Conservation (phyloP, 2,113 vertebrate genomes). For the Emydocephalus ijimae region DNA sequence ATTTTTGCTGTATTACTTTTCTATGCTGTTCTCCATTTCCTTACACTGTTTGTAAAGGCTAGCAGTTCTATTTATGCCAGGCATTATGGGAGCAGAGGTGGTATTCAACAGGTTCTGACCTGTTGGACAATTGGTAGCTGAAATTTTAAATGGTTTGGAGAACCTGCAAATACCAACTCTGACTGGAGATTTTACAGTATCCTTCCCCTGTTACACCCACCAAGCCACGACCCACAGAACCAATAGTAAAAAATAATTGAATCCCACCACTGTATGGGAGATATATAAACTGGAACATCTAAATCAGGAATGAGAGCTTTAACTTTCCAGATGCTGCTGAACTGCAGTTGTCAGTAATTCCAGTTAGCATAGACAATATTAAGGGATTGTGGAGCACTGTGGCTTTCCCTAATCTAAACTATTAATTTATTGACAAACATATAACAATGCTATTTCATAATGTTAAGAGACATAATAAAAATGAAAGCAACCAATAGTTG, state of each 20-base stretch:
- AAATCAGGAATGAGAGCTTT: background rate
- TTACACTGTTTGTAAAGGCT: background rate
- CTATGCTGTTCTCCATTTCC: background rate
- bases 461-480: background rate
- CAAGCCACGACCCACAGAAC: no score
- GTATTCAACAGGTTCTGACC: no score
- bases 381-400: background rate
- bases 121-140: no score
- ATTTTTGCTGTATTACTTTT: conserved; percentile 1
- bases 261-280: no score
- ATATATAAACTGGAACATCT: background rate
- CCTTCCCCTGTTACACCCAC: no score
- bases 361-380: background rate
- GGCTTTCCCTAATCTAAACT: background rate
- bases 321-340: background rate
- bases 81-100: background rate
- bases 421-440: background rate
- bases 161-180: no score
- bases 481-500: background rate
- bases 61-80: background rate
- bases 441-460: background rate
- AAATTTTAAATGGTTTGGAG: no score
- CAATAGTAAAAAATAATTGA: no score
- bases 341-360: background rate
- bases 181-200: no score